Conservation (phyloP, 2,113 vertebrate species). For the Pseudorasbora parva region DNA sequence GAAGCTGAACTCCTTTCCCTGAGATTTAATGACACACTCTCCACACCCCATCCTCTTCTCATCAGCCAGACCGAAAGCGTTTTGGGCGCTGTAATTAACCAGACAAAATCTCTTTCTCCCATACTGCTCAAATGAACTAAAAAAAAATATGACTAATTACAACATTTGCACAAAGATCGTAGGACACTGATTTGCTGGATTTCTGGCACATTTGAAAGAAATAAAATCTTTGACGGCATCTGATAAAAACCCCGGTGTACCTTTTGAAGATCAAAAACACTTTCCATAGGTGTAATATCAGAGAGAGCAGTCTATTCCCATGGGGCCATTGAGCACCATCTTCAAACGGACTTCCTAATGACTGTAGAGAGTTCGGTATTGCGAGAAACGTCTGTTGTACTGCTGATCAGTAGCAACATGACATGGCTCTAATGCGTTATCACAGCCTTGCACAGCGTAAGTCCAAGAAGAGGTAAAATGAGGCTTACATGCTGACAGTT, state of each 20-base stretch:
- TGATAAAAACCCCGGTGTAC: background rate
- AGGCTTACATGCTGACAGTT: background rate
- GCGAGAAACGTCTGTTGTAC: background rate
- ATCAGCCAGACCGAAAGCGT: background rate
- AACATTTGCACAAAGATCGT: background rate
- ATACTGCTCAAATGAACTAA: background rate
- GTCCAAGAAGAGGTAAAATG: background rate
- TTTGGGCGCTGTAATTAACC: slow-evolving; percentile 12
- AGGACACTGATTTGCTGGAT: background rate
- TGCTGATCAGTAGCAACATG: slow-evolving; percentile 42
- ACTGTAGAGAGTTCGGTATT: slow-evolving; percentile 63
- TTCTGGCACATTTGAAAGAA: background rate
- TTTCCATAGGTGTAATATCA: slow-evolving; percentile 40
- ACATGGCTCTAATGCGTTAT: slow-evolving; percentile 29
- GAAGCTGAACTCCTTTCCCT: background rate
- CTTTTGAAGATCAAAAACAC: slow-evolving; percentile 37
- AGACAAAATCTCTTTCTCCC: slow-evolving; percentile 22
- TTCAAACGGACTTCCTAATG: slow-evolving; percentile 79
- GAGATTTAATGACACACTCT: slow-evolving; percentile 1
- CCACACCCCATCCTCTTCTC: slow-evolving; percentile 5
- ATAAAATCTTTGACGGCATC: slow-evolving; percentile 2
- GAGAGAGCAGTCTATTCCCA: slow-evolving; percentile 41
- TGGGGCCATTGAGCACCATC: slow-evolving; percentile 68
- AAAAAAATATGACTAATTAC: slow-evolving; percentile 32
- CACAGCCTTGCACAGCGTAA: background rate